phyloP scores from a whole-genome alignment of 2,888 invertebrate species.

The Acronicta psi region DNA sequence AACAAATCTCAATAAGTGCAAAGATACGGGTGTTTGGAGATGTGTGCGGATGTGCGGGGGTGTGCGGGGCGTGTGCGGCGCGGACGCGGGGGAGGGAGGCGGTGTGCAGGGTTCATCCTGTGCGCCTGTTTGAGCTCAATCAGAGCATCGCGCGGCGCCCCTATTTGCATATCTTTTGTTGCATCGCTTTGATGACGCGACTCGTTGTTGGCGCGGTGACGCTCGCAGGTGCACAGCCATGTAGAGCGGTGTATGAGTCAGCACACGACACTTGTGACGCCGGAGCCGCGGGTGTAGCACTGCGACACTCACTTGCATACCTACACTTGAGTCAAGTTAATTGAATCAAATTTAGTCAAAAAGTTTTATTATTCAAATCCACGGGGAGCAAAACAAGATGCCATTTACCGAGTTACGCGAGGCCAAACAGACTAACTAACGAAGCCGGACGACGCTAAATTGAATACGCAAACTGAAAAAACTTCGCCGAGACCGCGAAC shows the following conservation, averaged over 20 bases:
- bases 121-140: slow-evolving; percentile 56
- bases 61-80: not conserved
- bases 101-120: slow-evolving; percentile 10
- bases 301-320: slow-evolving; percentile 4
- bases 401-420: slow-evolving; percentile 54
- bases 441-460: slow-evolving; percentile 58
- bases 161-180: slow-evolving; percentile 64
- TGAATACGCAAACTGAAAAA: slow-evolving; percentile 60
- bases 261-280: no score
- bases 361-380: slow-evolving; percentile 58
- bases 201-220: slow-evolving; percentile 4
- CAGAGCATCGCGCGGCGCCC: slow-evolving; percentile 49
- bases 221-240: not conserved
- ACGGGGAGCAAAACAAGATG: slow-evolving; percentile 53
- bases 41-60: not conserved
- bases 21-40: slow-evolving; percentile 29
- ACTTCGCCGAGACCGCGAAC: slow-evolving; percentile 10
- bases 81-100: not conserved
- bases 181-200: slow-evolving; percentile 46
- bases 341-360: slow-evolving; percentile 35
- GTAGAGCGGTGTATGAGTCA: not conserved
- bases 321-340: slow-evolving; percentile 12
- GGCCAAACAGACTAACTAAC: slow-evolving; percentile 59
- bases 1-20: slow-evolving; percentile 23
- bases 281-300: not conserved